Evolutionary conservation across 1,140 invertebrate genomes (phyloP), one percentile per base, ranked within the genome.

Genomic region (Macrocentrus cingulum): DNA sequence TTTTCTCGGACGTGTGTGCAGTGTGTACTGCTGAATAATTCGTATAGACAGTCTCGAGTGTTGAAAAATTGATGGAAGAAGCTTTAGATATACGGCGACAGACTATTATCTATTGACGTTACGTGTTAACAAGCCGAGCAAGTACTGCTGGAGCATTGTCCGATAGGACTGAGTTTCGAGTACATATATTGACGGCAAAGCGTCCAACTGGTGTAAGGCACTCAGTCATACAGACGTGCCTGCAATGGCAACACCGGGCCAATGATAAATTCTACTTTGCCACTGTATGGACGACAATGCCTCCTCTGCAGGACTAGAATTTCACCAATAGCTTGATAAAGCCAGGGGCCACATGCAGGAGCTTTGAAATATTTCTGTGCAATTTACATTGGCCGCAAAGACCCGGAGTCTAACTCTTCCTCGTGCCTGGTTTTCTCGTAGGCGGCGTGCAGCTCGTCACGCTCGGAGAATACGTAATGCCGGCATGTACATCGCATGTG

Each of bases 351-450:
- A 56, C 29, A 46, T 18, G 37, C 25, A 53, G 52, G 39, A 41
- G 39, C 23, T 48, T 20, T 66, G 63, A 72, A 67, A 72, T 72
- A 68, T 71, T 67, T 64, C 69, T 56, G 54, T 59, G 59, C 63
- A 67, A 72, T 72, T 72, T 72, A 64, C 69, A 69, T 71, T 61
- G 56, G 50, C 62, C 58, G 57, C 56, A 57, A 61, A 57, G 49
- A 56, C 61, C 59, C 50, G 48, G 36, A 37, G 23, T 65, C 39
- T 60, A 62, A 46, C 42, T 37, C 44, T 49, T 54, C 22, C 37
- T 50, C 37, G 48, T 34, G 46, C 15, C 11, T 7, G 15, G 37
- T 49, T 19, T 53, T 25, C 22, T 48, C 15, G 45, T 48, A 48
- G 19, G 11, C 19, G 45, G 45, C 22, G 22, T 9, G 15, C 3